phyloP scores from a whole-genome alignment of 2,888 invertebrate species.

The Hyppa rectilinea region DNA sequence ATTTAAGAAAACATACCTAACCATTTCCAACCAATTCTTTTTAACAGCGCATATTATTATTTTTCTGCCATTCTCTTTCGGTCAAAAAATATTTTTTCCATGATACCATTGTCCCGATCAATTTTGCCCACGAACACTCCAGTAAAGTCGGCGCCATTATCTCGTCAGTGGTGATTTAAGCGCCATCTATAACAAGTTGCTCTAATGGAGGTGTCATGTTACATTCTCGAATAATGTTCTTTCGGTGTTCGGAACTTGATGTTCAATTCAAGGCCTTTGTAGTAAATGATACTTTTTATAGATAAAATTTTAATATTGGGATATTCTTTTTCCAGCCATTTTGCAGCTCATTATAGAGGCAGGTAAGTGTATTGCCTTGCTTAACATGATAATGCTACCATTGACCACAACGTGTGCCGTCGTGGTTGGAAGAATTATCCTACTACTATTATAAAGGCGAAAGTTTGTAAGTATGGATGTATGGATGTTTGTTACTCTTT shows the following conservation, averaged over 20 bases:
- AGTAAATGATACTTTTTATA: constrained; percentile 50
- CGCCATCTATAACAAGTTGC: constrained; percentile 74
- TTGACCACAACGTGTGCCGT: background rate
- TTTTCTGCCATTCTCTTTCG: background rate
- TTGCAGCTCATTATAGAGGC: background rate
- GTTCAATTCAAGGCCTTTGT: constrained; percentile 49
- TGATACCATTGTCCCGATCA: constrained; percentile 55
- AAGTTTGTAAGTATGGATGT: no score
- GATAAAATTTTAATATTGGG: constrained; percentile 15
- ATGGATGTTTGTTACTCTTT: no score
- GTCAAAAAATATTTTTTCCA: constrained; percentile 19
- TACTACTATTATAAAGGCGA: no score
- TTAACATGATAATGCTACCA: background rate
- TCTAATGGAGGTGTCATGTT: constrained; percentile 83
- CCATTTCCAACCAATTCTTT: no score
- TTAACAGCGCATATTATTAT: background rate
- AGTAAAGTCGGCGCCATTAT: constrained; percentile 61
- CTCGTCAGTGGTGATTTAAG: constrained; percentile 70
- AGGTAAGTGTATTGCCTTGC: background rate
- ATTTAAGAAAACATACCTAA: no score
- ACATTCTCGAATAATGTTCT: constrained; percentile 71
- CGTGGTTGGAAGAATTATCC: background rate
- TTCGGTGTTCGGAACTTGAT: constrained; percentile 41
- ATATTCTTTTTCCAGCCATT: background rate
- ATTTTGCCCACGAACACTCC: constrained; percentile 52